Evolutionary conservation across 2,888 invertebrate species (phyloP).

Genomic region (Vesta saturnalis): DNA sequence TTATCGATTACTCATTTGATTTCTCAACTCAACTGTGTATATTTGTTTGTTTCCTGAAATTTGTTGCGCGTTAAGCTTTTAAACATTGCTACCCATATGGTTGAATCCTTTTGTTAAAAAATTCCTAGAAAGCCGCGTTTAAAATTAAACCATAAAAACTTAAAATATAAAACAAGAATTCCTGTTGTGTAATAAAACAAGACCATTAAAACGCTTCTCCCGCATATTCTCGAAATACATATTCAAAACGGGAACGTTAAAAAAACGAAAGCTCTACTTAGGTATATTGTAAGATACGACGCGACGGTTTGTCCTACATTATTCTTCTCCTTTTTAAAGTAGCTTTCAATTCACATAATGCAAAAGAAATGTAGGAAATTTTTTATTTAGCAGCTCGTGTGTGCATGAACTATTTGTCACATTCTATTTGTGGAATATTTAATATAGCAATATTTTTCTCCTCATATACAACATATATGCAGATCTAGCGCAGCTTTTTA

Average conservation of each 20-base stretch:
- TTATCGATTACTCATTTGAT: too few species aligned
- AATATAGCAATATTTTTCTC: conserved; percentile 49
- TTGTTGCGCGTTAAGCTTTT: too few species aligned
- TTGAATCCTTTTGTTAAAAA: too few species aligned
- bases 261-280: not conserved
- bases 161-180: too few species aligned
- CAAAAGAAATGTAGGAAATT: conserved; percentile 49
- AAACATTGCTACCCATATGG: too few species aligned
- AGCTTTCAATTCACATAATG: conserved; percentile 48
- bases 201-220: too few species aligned
- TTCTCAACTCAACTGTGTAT: too few species aligned
- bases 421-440: conserved; percentile 52
- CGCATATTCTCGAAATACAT: too few species aligned
- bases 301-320: conserved; percentile 41
- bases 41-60: too few species aligned
- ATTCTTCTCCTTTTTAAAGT: conserved; percentile 43
- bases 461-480: conserved; percentile 8
- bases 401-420: conserved; percentile 53
- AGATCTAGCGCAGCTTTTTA: conserved; percentile 12
- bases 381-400: conserved; percentile 51
- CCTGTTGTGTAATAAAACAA: too few species aligned
- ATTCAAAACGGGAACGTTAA: not conserved
- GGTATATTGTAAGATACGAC: not conserved
- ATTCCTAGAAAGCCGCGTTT: too few species aligned
- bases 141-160: too few species aligned